Percentiles rank a stretch among this genome's conserved stretches.
Evolutionary conservation across 1,140 invertebrate species (phyloP).

Genomic region (Homalodisca vitripennis): DNA sequence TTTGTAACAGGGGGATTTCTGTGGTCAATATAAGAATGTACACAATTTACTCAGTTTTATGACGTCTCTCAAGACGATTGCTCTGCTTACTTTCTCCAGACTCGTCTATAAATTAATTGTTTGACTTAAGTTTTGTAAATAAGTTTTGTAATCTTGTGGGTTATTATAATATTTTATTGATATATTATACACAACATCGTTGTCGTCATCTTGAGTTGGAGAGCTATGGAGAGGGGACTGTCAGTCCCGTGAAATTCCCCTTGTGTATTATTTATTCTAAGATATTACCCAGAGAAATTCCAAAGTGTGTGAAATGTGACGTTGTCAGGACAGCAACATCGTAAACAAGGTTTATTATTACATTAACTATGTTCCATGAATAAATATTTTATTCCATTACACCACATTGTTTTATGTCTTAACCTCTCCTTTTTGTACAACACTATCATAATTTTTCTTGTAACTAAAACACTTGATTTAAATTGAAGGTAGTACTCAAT

Average conservation of each 20-base stretch:
- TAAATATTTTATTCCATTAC: constrained; percentile 22
- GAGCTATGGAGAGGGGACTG: no score
- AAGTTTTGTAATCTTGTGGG: not conserved
- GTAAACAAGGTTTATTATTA: not conserved
- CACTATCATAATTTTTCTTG: no score
- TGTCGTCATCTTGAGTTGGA: not conserved
- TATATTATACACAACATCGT: not conserved
- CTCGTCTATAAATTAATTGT: not conserved
- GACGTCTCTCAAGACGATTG: constrained; percentile 2
- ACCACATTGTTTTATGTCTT: not conserved
- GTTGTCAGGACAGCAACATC: not conserved
- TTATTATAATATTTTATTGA: constrained; percentile 7
- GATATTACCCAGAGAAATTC: constrained; percentile 19
- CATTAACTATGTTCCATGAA: constrained; percentile 22
- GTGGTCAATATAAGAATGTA: not conserved
- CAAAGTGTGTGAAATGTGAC: constrained; percentile 19
- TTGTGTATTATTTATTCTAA: constrained; percentile 19
- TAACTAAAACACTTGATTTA: no score
- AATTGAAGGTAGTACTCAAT: no score
- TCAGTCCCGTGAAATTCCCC: not conserved
- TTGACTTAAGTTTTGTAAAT: not conserved
- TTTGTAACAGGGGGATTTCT: constrained; percentile 13
- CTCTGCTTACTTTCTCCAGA: constrained; percentile 10
- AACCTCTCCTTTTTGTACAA: no score
- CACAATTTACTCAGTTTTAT: not conserved